A percentile compares a stretch with the other conserved stretches of the same genome.
These are phyloP conservation scores for Neofelis nebulosa DNA, from an alignment of 2,113 vertebrate species.

Conservation along the genomic window DNA sequence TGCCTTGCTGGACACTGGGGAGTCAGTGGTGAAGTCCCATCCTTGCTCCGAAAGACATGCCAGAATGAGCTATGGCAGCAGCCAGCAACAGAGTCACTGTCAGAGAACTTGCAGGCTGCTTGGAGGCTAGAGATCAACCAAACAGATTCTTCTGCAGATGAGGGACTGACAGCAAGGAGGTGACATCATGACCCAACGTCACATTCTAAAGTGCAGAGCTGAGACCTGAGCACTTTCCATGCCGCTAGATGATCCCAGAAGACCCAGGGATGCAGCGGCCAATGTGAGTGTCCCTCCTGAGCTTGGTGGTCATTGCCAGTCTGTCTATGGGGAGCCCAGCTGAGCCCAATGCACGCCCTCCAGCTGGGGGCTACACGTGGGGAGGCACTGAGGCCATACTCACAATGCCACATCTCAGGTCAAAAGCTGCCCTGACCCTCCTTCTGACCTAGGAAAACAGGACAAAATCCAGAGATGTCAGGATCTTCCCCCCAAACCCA, in stretches of 20 bases:
- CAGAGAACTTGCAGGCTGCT: background rate
- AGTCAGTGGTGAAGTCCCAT: background rate
- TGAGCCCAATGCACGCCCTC: background rate
- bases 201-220: background rate
- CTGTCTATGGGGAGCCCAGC: background rate
- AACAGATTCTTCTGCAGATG: background rate
- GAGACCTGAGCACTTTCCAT: background rate
- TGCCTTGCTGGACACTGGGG: background rate
- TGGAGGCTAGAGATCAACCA: background rate
- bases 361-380: too few species aligned
- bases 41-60: background rate
- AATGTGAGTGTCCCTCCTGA: background rate
- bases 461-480: background rate
- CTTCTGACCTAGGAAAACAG: background rate
- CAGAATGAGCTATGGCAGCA: accelerated
- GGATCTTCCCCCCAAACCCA: background rate
- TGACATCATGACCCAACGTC: background rate
- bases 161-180: background rate
- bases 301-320: background rate
- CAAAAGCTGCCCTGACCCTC: background rate
- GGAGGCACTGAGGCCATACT: background rate
- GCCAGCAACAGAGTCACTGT: background rate
- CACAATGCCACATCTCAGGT: background rate
- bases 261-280: background rate
- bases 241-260: background rate